Base-by-base conservation (phyloP, 2,113 vertebrate species). In the Dinomys branickii region DNA sequence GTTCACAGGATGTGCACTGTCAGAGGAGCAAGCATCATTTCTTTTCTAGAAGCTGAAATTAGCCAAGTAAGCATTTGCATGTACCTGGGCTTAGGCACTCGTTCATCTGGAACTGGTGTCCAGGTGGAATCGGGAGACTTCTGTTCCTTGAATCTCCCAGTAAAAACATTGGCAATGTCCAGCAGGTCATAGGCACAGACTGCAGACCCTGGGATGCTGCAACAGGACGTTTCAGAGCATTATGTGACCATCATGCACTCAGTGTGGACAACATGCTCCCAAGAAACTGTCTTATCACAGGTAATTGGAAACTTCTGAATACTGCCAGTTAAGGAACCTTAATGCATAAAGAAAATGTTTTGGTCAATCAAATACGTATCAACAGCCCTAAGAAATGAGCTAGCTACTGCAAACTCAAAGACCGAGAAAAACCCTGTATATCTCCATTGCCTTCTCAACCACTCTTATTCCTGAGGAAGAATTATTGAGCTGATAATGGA, bases 161-260 rank as follows among this genome's bases (percentile, higher is more conserved):
- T 99, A 97, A 99, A 99, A 17, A 99, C 99, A 95, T 96, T 99
- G 97, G 99, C 99, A 92, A 99, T 99, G 94, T 99, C 99, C 30
- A 98, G 98, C 99, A 99, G 99, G 98, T 99, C 99, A 90, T 99
- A 99, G 96, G 99, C 99, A 90, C 99, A 99, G 69, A 99, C 99
- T 0, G 99, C 99, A 67, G 99, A 99, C 93, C 99, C 99, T 58
- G 99, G 99, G 98, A 99, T 99, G 98, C 99, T 99, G 99, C 88
- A 98, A 98, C 93, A 47, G 94, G 97, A 98, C 95, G 98, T 98
- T 98, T 97, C 71, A 96, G 90, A 97, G 89, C 92, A 88, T 98
- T 98, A 98, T 2, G 89, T 50, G 67, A 90, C 52, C 97, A 78
- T 89, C 97, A 97, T 33, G 28, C 82, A 97, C 47, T 86, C 94